These are phyloP conservation scores for Cheilosia urbana DNA, from an alignment of 2,888 invertebrate species.

Conservation along the genomic window DNA sequence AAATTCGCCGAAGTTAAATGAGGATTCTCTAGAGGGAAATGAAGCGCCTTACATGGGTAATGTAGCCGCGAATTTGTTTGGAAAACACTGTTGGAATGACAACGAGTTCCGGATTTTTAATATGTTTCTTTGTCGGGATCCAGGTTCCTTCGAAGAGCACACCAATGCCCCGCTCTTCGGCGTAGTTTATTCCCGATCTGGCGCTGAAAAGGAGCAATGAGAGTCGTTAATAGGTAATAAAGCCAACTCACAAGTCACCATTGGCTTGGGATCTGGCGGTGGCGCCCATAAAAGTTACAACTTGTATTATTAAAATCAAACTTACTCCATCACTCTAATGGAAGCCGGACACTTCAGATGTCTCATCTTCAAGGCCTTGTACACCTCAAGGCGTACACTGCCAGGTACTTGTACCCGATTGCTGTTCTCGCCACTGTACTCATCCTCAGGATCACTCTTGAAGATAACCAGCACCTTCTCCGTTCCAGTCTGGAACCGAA, in stretches of 20 bases:
- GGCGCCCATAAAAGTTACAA: too few relatives aligned
- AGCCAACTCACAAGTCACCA: too few relatives aligned
- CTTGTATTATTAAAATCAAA: conserved; percentile 19
- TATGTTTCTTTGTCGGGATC: conserved; percentile 77
- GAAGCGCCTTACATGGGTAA: conserved; percentile 85
- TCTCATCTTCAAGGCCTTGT: conserved; percentile 89
- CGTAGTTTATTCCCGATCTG: conserved; percentile 84
- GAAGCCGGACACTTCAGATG: conserved; percentile 83
- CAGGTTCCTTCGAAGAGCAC: conserved; percentile 79
- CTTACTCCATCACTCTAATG: conserved; percentile 82
- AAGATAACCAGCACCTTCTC: conserved; percentile 90
- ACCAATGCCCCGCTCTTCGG: conserved; percentile 81
- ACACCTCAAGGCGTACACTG: conserved; percentile 88
- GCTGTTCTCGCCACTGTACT: conserved; percentile 68
- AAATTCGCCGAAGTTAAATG: not conserved
- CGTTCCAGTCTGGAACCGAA: conserved; percentile 83
- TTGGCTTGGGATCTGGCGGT: too few relatives aligned
- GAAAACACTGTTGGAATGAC: conserved; percentile 86
- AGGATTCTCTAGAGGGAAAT: not conserved
- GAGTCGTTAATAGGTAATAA: not conserved
- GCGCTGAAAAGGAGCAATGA: conserved; percentile 80
- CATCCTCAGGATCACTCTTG: conserved; percentile 82
- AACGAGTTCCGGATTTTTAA: conserved; percentile 85
- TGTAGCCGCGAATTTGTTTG: conserved; percentile 83
- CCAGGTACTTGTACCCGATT: conserved; percentile 85